Evolutionary conservation across 2,113 vertebrate genomes (phyloP), one percentile per base, ranked within the genome.

Genomic region (Gasterosteus nipponicus): DNA sequence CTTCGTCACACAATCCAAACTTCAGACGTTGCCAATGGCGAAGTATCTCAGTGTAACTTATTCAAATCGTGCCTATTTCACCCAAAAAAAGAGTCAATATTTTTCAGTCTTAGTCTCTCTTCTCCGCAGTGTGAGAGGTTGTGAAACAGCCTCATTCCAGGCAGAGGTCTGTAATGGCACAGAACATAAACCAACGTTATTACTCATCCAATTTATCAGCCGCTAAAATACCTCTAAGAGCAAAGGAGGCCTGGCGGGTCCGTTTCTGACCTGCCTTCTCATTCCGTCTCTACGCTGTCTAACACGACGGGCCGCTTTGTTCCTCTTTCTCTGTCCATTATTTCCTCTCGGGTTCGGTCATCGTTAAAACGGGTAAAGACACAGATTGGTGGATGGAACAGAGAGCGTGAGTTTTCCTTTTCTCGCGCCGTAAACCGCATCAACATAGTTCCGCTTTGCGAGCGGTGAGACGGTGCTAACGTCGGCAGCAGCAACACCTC

Each of bases 181-280:
- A 46, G 60, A 69, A 77, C 69, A 72, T 81, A 73, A 88, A 77
- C 73, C 56, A 87, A 81, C 78, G 74, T 68, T 63, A 82, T 85
- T 84, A 83, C 74, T 19, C 57, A 68, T 81, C 69, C 53, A 75
- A 73, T 73, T 81, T 76, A 75, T 80, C 80, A 65, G 44, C 44
- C 0, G 6, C 59, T 77, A 56, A 77, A 85, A 81, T 47, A 69
- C 56, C 72, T 84, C 46, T 57, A 69, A 75, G 56, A 82, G 79
- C 54, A 49, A 39, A 35, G 12, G 19, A 69, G 85, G 62, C 60
- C 49, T 14, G 51, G 14, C 12, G 41, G 46, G 35, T 22, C 60
- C 15, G 62, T 73, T 53, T 66, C 66, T 71, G 58, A 65, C 56
- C 54, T 67, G 8, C 33, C 19, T 51, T 77, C 73, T 61, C 15